Evolutionary conservation across 2,888 invertebrate genomes (phyloP), one percentile per base, ranked within the genome.

Genomic region (Euclidia mi): DNA sequence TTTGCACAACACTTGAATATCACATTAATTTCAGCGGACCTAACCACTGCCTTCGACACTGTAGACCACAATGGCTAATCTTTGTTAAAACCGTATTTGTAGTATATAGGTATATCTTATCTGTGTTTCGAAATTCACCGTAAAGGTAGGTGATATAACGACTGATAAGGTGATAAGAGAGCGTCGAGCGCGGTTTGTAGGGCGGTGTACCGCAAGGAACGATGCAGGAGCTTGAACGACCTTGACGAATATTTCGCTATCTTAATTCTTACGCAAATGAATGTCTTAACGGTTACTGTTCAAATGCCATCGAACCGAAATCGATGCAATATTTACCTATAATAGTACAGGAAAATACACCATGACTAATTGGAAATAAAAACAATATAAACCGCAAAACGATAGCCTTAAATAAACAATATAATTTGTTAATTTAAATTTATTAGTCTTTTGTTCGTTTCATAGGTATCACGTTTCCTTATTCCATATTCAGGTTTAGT

Each of bases 81-180:
- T 76, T 75, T 72, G 78, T 82, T 80, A 78, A 85, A 84, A 82
- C 48, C 71, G 70, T 71, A 74, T 71, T 64, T 70, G 64, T 77
- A 71, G 67, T 73, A 67, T 78, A 79, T 73, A 68, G 49, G 56
- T 56, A 37, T 87, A 87, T 88, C 87, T 92, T 91, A 92, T 92
- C 92, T 69, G 38, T 56, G 72, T 91, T 91, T 90, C 86, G 86
- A 92, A 91, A 91, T 92, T 89, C 91, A 86, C 67, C 73, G 88
- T 89, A 91, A 87, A 90, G 84, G 84, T 86, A 72, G 78, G 82
- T 84, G 90, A 90, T 90, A 82, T 81, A 84, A 81, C 73, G 66
- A 6, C 42, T 60, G 67, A 73, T 59, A 58, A 51, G 6, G 40
- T 75, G 79, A 81, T 82, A 79, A 68, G 41, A 40, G 32, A 46